Evolutionary conservation across 2,113 vertebrate species (phyloP), one percentile per base, ranked within the genome.

Genomic region (Nestor notabilis): DNA sequence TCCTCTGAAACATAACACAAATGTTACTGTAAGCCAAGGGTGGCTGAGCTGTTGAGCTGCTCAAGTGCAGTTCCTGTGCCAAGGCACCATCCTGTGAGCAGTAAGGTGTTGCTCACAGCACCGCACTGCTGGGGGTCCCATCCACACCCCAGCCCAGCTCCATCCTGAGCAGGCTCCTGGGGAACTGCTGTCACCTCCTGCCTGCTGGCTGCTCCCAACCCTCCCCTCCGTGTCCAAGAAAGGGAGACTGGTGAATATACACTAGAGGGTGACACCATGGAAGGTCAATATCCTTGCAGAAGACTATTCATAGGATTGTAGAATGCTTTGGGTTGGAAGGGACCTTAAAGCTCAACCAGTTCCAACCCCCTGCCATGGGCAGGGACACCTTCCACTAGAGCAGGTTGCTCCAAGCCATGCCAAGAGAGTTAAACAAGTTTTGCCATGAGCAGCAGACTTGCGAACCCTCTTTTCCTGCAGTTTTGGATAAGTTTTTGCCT

Each of bases 121-220:
- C 63, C 0, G 0, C 44, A 35, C 69, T 84, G 78, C 76, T 0
- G 1, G 17, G 58, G 39, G 39, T 37, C 55, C 53, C 64, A 17
- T 37, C 60, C 18, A 60, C 39, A 43, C 4, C 17, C 49, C 44
- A 37, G 88, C 12, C 44, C 55, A 23, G 46, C 41, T 31, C 16
- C 71, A 35, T 9, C 65, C 65, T 10, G 5, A 58, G 43, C 1
- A 0, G 19, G 39, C 53, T 81, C 43, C 33, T 56, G 77, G 35
- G 24, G 50, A 77, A n/a, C 41, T 41, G 9, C 0, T 31, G 37
- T n/a, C 63, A 83, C 66, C 78, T 80, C 61, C 93, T 70, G 21
- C 37, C 47, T 14, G 10, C 56, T 11, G 9, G 64, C 53, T 78
- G 83, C 75, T 75, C 46, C 61, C 53, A 65, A 14, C 6, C 18